phyloP scores from a whole-genome alignment of 2,888 invertebrate genomes.

The Drosophila austrosaltans region DNA sequence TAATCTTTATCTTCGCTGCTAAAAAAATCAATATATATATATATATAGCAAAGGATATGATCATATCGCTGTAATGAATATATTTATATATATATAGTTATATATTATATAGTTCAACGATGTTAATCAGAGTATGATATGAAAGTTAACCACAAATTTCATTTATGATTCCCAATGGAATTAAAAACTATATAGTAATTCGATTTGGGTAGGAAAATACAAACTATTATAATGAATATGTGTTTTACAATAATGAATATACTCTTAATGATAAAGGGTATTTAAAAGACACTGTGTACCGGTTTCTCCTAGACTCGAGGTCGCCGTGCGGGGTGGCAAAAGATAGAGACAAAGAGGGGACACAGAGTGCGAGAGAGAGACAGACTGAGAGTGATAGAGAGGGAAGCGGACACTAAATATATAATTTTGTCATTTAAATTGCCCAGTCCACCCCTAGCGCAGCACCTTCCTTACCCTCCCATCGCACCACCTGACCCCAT shows the following conservation, averaged over 20 bases:
- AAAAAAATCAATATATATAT: too few species aligned
- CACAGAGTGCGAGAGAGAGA: neutral
- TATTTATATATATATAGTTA: too few species aligned
- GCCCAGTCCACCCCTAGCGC: constrained; percentile 24
- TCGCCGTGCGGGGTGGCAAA: constrained; percentile 38
- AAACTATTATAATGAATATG: neutral
- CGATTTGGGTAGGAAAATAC: too few species aligned
- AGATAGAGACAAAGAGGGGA: neutral
- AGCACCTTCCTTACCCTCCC: neutral
- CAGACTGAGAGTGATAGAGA: neutral
- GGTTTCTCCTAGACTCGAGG: constrained; percentile 61
- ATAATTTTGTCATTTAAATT: constrained; percentile 78
- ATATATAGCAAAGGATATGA: too few species aligned
- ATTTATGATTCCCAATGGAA: too few species aligned
- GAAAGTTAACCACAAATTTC: too few species aligned
- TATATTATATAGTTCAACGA: too few species aligned
- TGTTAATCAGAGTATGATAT: too few species aligned
- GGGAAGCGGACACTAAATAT: constrained; percentile 65
- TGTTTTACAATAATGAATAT: neutral
- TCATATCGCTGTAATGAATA: too few species aligned
- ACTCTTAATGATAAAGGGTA: neutral
- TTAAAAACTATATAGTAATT: too few species aligned
- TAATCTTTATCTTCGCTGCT: too few species aligned
- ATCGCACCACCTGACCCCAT: constrained; percentile 45
- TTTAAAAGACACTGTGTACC: constrained; percentile 37